phyloP scores from a whole-genome alignment of 1,140 invertebrate genomes.

The Glossosoma conforme region DNA sequence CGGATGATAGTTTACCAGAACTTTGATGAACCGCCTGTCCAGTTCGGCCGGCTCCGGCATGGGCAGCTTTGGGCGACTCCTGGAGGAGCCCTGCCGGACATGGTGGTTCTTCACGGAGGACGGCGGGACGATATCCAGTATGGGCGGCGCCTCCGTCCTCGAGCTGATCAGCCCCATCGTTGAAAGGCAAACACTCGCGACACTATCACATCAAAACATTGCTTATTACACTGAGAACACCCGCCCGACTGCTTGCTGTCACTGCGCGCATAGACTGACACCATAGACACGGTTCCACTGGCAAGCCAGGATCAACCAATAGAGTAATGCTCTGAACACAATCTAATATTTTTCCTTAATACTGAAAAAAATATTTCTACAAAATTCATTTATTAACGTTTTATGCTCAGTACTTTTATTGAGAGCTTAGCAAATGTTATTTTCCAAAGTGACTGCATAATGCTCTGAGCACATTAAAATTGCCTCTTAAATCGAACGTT shows the following conservation, averaged over 20 bases:
- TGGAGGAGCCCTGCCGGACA: slow-evolving; percentile 66
- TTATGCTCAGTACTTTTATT: too few relatives aligned
- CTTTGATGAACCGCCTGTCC: slow-evolving; percentile 90
- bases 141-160: slow-evolving; percentile 41
- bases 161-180: slow-evolving; percentile 49
- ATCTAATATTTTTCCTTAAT: too few relatives aligned
- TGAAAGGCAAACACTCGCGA: neutral
- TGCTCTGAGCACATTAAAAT: too few relatives aligned
- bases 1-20: too few relatives aligned
- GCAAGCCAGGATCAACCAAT: too few relatives aligned
- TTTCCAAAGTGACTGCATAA: too few relatives aligned
- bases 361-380: too few relatives aligned
- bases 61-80: slow-evolving; percentile 71
- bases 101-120: slow-evolving; percentile 50
- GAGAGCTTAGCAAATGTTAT: too few relatives aligned
- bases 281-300: slow-evolving; percentile 9
- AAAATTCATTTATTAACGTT: too few relatives aligned
- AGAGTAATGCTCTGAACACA: too few relatives aligned
- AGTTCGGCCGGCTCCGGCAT: slow-evolving; percentile 86
- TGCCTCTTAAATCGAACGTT: too few relatives aligned
- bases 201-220: slow-evolving; percentile 22
- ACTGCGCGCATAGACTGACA: neutral
- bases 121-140: slow-evolving; percentile 44
- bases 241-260: too few relatives aligned
- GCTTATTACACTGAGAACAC: slow-evolving; percentile 9